A percentile compares a stretch with the other conserved stretches of the same genome.
These are phyloP conservation scores for Orchesella flavescens DNA, from an alignment of 2,888 invertebrate genomes.

Conservation along the genomic window DNA sequence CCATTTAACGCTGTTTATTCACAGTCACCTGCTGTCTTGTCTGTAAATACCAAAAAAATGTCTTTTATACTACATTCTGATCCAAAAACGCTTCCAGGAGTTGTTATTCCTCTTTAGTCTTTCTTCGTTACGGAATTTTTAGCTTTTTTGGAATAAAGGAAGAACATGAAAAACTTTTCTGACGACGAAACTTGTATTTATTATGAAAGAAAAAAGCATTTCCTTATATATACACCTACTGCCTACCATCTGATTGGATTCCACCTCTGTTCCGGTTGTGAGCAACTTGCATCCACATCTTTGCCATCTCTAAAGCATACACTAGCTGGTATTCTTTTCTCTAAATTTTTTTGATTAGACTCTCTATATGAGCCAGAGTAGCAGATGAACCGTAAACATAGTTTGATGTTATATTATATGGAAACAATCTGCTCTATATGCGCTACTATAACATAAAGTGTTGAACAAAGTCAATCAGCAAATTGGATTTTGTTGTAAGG, in stretches of 20 bases:
- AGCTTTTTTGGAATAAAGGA: neutral
- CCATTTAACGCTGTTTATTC: neutral
- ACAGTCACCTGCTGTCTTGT: no score
- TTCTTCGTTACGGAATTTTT: neutral
- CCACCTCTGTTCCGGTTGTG: constrained; percentile 10
- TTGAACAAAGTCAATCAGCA: constrained; percentile 60
- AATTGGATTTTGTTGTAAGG: constrained; percentile 60
- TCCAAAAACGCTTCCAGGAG: no score
- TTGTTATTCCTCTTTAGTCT: no score
- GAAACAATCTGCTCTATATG: neutral
- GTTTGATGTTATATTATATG: neutral
- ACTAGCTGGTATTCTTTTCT: constrained; percentile 2
- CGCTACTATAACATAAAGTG: constrained; percentile 14
- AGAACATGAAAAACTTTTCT: constrained; percentile 27
- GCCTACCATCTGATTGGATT: constrained; percentile 28
- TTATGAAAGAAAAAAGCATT: constrained; percentile 2
- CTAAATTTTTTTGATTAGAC: constrained; percentile 37
- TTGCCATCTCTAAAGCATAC: no score
- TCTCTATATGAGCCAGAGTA: constrained; percentile 2
- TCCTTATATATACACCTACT: no score
- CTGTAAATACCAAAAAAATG: no score
- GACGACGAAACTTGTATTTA: constrained; percentile 1
- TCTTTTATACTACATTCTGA: no score
- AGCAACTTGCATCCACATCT: no score
- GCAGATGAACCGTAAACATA: constrained; percentile 6